phyloP scores from a whole-genome alignment of 1,140 invertebrate species.

The Coenobita brevimanus region DNA sequence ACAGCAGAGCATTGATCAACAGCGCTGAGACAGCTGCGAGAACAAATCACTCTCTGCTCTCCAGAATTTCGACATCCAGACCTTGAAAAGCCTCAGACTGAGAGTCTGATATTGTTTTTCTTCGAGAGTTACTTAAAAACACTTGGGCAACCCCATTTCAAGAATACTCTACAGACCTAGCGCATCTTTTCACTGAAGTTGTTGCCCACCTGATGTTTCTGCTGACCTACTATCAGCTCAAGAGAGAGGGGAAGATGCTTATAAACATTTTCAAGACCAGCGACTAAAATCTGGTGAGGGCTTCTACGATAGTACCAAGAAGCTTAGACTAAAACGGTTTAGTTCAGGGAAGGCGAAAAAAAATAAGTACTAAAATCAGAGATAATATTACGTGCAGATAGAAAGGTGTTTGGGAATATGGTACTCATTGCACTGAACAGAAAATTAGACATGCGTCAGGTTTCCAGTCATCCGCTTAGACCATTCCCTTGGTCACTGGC shows the following conservation, averaged over 20 bases:
- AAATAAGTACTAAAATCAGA: not conserved
- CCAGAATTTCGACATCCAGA: not conserved
- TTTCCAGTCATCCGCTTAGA: not conserved
- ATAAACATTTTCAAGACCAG: not conserved
- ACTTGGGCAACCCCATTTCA: conserved; percentile 19
- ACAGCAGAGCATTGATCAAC: conserved; percentile 8
- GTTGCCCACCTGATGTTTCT: not conserved
- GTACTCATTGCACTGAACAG: conserved; percentile 14
- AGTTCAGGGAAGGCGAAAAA: not conserved
- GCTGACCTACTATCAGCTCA: conserved; percentile 18
- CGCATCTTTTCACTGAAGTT: not conserved
- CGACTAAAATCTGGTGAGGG: not conserved
- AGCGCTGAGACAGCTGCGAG: too few species aligned
- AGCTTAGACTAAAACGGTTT: conserved; percentile 23
- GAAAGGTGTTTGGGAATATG: not conserved
- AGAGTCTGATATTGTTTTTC: not conserved
- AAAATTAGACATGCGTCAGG: conserved; percentile 35
- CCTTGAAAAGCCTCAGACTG: not conserved
- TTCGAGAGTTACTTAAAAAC: conserved; percentile 5
- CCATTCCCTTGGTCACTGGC: conserved; percentile 24
- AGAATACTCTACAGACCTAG: not conserved
- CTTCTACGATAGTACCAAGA: conserved; percentile 15
- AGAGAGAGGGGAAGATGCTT: conserved; percentile 6
- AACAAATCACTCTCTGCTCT: not conserved
- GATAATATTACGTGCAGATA: conserved; percentile 18